phyloP scores from a whole-genome alignment of 1,140 invertebrate species.

The Luehdorfia chinensis region DNA sequence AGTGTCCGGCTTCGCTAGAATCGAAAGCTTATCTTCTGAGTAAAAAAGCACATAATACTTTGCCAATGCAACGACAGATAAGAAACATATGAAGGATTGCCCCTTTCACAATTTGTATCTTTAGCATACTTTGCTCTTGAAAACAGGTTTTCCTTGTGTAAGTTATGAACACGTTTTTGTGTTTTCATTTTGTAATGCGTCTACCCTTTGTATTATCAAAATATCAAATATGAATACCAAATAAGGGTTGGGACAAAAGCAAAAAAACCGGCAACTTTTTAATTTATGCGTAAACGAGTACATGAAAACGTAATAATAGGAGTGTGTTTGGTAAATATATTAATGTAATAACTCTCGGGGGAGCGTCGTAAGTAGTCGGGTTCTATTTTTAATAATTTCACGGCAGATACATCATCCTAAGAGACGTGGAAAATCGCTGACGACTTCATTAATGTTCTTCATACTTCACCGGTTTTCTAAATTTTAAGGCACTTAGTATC shows the following conservation, averaged over 20 bases:
- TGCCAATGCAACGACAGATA: conserved; percentile 41
- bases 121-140: conserved; percentile 64
- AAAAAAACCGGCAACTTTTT: conserved; percentile 69
- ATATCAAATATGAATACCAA: conserved; percentile 76
- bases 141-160: conserved; percentile 72
- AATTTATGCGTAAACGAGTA: conserved; percentile 74
- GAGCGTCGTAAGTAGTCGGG: conserved; percentile 42
- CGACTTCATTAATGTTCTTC: conserved; percentile 67
- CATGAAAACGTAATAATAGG: conserved; percentile 76
- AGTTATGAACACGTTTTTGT: conserved; percentile 55
- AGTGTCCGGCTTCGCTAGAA: conserved; percentile 40
- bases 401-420: conserved; percentile 62
- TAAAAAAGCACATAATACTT: conserved; percentile 51
- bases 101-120: conserved; percentile 76
- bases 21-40: conserved; percentile 46
- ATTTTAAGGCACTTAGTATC: background rate
- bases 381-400: conserved; percentile 72
- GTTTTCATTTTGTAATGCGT: conserved; percentile 60
- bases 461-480: conserved; percentile 10
- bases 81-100: conserved; percentile 67
- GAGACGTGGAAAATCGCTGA: conserved; percentile 60
- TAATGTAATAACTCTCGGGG: conserved; percentile 70
- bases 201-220: conserved; percentile 71
- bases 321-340: conserved; percentile 76
- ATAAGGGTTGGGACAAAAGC: conserved; percentile 74